Evolutionary conservation across 2,888 invertebrate species (phyloP), one percentile per base, ranked within the genome.

Genomic region (Mylabris sibirica): DNA sequence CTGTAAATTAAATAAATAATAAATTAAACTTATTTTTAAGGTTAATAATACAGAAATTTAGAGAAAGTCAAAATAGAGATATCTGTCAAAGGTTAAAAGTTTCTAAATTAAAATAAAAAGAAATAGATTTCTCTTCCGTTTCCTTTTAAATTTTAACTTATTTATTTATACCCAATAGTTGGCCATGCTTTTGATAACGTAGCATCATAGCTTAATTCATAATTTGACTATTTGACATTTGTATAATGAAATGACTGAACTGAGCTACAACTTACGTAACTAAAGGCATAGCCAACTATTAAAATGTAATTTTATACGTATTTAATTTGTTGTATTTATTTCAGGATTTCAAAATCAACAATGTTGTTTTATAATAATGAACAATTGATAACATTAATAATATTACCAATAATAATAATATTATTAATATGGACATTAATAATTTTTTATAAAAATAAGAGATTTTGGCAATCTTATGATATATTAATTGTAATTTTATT

Each of bases 381-480:
- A 65, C 84, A 84, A 71, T 76, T 86, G 71, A 84, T 84, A 60
- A 84, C 85, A 61, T 83, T 86, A 65, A 83, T 86, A 64, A 84
- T 85, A 59, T 80, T 86, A 22, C 87, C 87, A 26, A 81, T 87
- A 67, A 82, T 85, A 26, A 82, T 86, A 30, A 85, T 86, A 57
- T 81, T 86, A 53, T 80, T 87, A 41, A 76, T 84, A 67, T 87
- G 87, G 87, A 86, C 86, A 0, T 79, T 87, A 26, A 84, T 85
- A 53, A 86, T 88, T 41, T 86, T 87, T 78, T 86, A 87, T 80
- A 85, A 85, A 68, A 87, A 87, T 78, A 83, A 87, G 26, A 83
- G 83, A 63, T 80, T 83, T 72, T 88, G 88, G 88, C 82, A 86
- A 34, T 84, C 87, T 2, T 86, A 87, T 78, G 88, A 88, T 79